Conservation (phyloP, 2,113 vertebrate species). For the Tachycineta bicolor region DNA sequence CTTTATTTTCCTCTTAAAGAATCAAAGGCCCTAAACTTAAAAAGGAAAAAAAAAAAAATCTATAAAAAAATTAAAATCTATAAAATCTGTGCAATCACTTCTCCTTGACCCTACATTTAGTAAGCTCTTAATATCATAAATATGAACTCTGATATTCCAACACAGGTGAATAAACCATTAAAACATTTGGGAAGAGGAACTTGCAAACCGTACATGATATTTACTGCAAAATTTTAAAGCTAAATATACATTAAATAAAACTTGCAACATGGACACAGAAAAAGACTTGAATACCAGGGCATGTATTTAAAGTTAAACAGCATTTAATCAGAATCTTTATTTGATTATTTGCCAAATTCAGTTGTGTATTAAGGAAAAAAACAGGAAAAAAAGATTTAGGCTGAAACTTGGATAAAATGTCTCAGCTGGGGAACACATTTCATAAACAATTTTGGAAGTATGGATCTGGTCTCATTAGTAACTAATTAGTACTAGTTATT, state of each 20-base stretch:
- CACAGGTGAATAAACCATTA: conserved; percentile 42
- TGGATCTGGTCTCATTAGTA: conserved; percentile 68
- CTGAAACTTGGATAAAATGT: conserved; percentile 65
- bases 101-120: conserved; percentile 54
- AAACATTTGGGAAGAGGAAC: conserved; percentile 9
- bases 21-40: conserved; percentile 73
- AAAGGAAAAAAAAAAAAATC: not conserved
- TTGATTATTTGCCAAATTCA: conserved; percentile 66
- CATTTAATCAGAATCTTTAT: conserved; percentile 51
- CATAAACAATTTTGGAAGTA: conserved; percentile 66
- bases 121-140: conserved; percentile 36
- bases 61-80: conserved; percentile 26
- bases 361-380: conserved; percentile 41
- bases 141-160: not conserved
- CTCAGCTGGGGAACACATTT: conserved; percentile 63
- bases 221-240: conserved; percentile 32
- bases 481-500: conserved; percentile 68
- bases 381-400: conserved; percentile 33
- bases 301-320: conserved; percentile 62
- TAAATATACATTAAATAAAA: conserved; percentile 53
- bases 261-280: conserved; percentile 20
- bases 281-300: conserved; percentile 14
- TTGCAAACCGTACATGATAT: not conserved
- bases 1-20: conserved; percentile 77
- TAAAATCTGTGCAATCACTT: conserved; percentile 55